phyloP scores from a whole-genome alignment of 2,797 vertebrate genomes.

The Gymnothorax javanicus region DNA sequence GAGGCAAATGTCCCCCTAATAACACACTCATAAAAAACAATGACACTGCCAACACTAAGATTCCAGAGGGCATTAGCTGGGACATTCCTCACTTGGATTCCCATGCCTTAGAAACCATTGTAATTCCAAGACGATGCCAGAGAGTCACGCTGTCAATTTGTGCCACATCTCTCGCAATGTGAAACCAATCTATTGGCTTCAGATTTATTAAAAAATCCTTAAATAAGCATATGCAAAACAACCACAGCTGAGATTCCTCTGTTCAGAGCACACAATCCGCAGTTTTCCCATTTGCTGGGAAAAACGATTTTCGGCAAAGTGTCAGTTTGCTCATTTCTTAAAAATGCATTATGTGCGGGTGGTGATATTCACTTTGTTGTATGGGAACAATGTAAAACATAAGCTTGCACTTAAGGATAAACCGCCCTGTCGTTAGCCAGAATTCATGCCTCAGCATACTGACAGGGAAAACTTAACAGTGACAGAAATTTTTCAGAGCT shows the following conservation, averaged over 20 bases:
- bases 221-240: not conserved
- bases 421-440: not conserved
- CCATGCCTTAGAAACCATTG: conserved; percentile 11
- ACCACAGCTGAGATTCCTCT: not conserved
- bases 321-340: not conserved
- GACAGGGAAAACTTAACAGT: not conserved
- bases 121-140: conserved; percentile 7
- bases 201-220: not conserved
- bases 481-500: not conserved
- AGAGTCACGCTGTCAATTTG: conserved; percentile 12
- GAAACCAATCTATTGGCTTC: not conserved
- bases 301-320: not conserved
- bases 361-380: not conserved
- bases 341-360: not conserved
- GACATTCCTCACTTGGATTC: conserved; percentile 28
- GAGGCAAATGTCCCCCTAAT: not conserved
- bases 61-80: conserved; percentile 1
- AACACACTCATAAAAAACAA: not conserved
- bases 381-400: not conserved
- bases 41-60: not conserved
- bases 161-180: not conserved
- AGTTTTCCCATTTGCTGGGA: not conserved
- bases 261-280: not conserved
- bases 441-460: not conserved
- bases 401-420: not conserved